A percentile compares a stretch with the other conserved stretches of the same genome.
Evolutionary conservation across 2,113 vertebrate species (phyloP).

Genomic region (Lepidothrix coronata): DNA sequence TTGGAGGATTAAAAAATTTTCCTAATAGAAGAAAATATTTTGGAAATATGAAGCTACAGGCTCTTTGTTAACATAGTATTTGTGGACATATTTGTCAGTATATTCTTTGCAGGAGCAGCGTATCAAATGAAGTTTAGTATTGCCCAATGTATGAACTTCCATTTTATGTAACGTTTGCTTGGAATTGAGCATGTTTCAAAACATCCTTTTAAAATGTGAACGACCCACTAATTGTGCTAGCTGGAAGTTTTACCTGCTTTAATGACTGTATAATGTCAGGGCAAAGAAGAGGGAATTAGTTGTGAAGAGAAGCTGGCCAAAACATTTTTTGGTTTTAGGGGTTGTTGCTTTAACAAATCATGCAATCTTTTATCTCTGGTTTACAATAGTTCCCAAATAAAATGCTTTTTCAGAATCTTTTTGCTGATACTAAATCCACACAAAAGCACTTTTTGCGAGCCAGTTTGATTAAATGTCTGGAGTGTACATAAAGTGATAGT

Average conservation of each 20-base stretch:
- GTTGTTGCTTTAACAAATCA: not conserved
- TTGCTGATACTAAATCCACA: not conserved
- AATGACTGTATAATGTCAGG: not conserved
- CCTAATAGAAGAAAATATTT: conserved; percentile 24
- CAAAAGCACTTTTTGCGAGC: not conserved
- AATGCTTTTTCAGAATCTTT: not conserved
- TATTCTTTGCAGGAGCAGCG: not conserved
- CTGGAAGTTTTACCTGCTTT: not conserved
- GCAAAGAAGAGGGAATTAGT: not conserved
- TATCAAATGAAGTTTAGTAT: conserved; percentile 25
- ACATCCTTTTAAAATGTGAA: not conserved
- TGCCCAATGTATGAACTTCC: not conserved
- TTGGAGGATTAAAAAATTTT: not conserved
- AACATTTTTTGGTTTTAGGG: not conserved
- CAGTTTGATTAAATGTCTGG: not conserved
- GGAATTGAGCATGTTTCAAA: not conserved
- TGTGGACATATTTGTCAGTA: not conserved
- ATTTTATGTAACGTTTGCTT: conserved; percentile 17
- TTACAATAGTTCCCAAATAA: not conserved
- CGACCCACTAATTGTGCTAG: not conserved
- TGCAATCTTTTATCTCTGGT: not conserved
- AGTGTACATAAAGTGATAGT: not conserved
- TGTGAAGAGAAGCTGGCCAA: not conserved
- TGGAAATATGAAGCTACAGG: not conserved
- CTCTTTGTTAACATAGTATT: not conserved